These are phyloP conservation scores for Gracilinanus agilis DNA, from an alignment of 2,113 vertebrate species.

Conservation along the genomic window DNA sequence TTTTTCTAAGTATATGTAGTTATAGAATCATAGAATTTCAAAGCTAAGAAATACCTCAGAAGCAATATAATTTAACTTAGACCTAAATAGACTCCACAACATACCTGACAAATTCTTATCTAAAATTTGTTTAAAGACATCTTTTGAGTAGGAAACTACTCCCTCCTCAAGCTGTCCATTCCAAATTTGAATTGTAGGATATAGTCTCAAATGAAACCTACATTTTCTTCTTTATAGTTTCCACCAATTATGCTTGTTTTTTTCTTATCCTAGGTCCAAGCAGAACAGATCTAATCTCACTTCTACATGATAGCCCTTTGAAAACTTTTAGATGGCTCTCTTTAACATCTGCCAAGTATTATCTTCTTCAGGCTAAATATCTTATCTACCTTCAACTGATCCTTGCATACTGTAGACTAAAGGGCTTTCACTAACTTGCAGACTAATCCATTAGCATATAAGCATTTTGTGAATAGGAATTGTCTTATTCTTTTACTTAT, in stretches of 20 bases:
- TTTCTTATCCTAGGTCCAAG: neutral
- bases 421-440: neutral
- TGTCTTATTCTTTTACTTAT: neutral
- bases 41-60: neutral
- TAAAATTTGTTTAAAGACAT: neutral
- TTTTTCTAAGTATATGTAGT: neutral
- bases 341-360: neutral
- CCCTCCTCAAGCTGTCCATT: neutral
- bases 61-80: neutral
- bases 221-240: neutral
- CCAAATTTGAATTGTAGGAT: neutral
- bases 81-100: neutral
- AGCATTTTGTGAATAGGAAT: neutral
- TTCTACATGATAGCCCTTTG: neutral
- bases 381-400: neutral
- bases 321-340: neutral
- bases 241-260: neutral
- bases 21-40: neutral
- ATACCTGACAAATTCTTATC: neutral
- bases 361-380: neutral
- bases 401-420: neutral
- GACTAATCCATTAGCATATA: neutral
- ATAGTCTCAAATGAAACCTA: neutral
- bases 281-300: neutral
- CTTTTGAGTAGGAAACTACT: neutral